These are phyloP conservation scores for Dione vanillae DNA, from an alignment of 2,888 invertebrate species.

Conservation along the genomic window DNA sequence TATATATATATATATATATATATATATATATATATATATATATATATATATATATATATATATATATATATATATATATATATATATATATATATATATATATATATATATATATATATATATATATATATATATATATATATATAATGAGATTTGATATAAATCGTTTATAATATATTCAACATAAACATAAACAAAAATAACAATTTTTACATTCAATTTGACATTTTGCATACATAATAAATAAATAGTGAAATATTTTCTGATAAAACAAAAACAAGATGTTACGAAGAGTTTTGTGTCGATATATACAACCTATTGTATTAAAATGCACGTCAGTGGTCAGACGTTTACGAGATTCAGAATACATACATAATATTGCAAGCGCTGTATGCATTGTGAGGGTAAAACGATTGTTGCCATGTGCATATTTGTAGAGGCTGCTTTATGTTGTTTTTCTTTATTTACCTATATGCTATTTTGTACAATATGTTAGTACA, in stretches of 20 bases:
- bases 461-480: no score
- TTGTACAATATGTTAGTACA: no score
- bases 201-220: conserved; percentile 5
- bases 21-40: no score
- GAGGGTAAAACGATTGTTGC: conserved; percentile 10
- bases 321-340: conserved; percentile 28
- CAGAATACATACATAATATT: not conserved
- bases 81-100: no score
- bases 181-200: not conserved
- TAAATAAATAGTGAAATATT: conserved; percentile 32
- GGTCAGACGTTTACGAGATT: conserved; percentile 11
- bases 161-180: not conserved
- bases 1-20: no score
- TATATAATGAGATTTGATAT: no score
- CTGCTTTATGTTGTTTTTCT: not conserved
- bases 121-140: no score
- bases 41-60: no score
- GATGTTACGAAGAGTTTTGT: conserved; percentile 26
- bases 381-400: not conserved
- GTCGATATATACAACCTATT: conserved; percentile 22
- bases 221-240: conserved; percentile 10
- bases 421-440: conserved; percentile 9
- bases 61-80: no score
- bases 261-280: conserved; percentile 34
- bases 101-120: no score